Evolutionary conservation across 2,113 vertebrate species (phyloP).

Genomic region (Ceuthmochares aereus): DNA sequence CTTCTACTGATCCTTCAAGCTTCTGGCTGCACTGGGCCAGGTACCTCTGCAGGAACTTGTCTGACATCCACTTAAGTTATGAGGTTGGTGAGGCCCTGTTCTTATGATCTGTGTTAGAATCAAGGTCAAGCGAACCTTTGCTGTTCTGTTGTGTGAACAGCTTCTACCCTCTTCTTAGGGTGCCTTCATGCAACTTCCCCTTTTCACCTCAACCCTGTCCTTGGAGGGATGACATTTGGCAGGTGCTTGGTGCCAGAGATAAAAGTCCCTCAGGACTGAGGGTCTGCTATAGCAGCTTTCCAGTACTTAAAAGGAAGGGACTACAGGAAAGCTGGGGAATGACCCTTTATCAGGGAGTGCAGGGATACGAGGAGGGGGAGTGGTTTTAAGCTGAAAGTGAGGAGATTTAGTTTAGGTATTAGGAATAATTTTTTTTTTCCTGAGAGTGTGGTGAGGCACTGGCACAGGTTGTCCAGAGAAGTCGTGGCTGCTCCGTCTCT

Average conservation of each 20-base stretch:
- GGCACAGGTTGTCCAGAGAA: too few species aligned
- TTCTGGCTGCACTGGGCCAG: background rate
- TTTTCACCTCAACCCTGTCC: background rate
- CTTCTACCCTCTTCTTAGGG: background rate
- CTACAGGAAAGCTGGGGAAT: too few species aligned
- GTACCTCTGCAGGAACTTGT: background rate
- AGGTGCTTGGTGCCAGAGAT: background rate
- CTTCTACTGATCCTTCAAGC: background rate
- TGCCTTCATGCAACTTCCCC: background rate
- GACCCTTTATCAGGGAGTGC: too few species aligned
- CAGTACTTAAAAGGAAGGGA: too few species aligned
- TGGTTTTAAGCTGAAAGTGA: too few species aligned
- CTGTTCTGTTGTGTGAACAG: accelerated
- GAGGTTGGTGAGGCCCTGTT: background rate
- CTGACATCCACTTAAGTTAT: background rate
- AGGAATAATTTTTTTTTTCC: too few species aligned
- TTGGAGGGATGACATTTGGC: background rate
- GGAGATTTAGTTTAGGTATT: too few species aligned
- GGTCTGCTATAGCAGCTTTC: too few species aligned
- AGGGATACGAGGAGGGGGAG: too few species aligned
- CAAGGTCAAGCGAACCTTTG: background rate
- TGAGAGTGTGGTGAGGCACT: too few species aligned
- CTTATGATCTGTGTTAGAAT: background rate
- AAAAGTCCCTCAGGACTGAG: background rate
- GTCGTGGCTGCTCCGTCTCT: too few species aligned